Base-by-base conservation (phyloP, 1,140 invertebrate genomes). In the Macrocentrus cingulum region DNA sequence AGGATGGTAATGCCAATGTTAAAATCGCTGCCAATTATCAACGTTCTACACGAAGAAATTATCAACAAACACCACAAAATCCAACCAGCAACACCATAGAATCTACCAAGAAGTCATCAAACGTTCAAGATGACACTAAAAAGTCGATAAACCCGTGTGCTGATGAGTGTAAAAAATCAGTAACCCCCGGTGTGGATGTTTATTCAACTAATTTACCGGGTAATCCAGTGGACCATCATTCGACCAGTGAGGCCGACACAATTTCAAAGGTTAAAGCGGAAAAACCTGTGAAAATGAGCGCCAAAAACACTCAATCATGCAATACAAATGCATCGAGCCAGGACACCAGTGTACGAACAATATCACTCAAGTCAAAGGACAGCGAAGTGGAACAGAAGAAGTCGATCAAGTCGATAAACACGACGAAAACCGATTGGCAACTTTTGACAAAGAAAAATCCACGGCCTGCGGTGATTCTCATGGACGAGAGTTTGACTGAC, bases 381-480 rank as follows among this genome's bases (percentile, higher is more conserved):
- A 46, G 50, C 0, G 36, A 49, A 0, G 34, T 11, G 29, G 36
- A 57, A 15, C 8, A 9, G 3, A 57, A 50, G 22, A 50, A 50
- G 13, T 16, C 36, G 22, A 39, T 5, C 41, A 48, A 56, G 36
- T 64, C 13, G 25, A 6, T 41, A 5, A 50, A 75, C 15, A 49
- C 51, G n/a, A 6, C 36, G 1, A 59, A 60, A 11, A 70, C 63
- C 44, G 2, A 20, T 2, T 16, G 20, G 9, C 60, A 65, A 25
- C 55, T 29, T 46, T 41, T 46, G 42, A 34, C 56, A 66, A 36
- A 37, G 19, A 25, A 50, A 60, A 18, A 63, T 59, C 11, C 79
- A 7, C 77, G 84, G 46, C 85, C 85, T 2, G 79, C 86, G 1
- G 86, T 87, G 6, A 84, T 88, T 51, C 79, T 88, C 41, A 66